Conservation (phyloP, 2,888 invertebrate genomes). For the Ophraella communa region DNA sequence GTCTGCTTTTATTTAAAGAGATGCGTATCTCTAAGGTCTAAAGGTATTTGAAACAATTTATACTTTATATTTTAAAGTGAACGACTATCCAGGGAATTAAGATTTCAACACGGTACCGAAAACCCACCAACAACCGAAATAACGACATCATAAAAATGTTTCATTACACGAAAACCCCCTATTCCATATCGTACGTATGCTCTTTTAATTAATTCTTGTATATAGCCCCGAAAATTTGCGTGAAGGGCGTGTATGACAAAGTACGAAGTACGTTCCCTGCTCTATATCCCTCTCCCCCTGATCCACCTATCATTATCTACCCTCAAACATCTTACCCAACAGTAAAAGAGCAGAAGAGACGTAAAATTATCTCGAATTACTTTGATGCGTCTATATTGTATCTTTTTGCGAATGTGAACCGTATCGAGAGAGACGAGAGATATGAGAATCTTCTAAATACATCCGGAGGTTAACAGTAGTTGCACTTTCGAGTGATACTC, state of each 20-base stretch:
- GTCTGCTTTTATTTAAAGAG: too few relatives aligned
- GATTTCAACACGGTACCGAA: conserved; percentile 11
- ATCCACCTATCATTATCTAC: conserved; percentile 53
- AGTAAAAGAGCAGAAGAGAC: conserved; percentile 55
- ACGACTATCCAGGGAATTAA: conserved; percentile 13
- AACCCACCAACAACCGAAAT: conserved; percentile 11
- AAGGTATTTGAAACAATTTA: too few relatives aligned
- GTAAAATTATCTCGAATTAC: conserved; percentile 59
- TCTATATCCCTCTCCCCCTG: conserved; percentile 37
- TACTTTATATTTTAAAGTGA: conserved; percentile 9
- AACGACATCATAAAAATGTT: conserved; percentile 26
- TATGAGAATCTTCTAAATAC: conserved; percentile 19
- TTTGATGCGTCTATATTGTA: conserved; percentile 42
- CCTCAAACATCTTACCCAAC: conserved; percentile 56
- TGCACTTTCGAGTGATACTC: conserved; percentile 48
- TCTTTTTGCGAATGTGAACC: conserved; percentile 27
- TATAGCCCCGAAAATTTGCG: conserved; percentile 44
- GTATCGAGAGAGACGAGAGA: conserved; percentile 42
- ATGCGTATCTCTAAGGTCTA: too few relatives aligned
- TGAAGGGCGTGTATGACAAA: conserved; percentile 39
- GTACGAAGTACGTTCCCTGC: conserved; percentile 35
- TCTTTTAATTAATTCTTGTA: conserved; percentile 41
- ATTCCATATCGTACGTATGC: conserved; percentile 24
- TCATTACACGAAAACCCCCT: conserved; percentile 45
- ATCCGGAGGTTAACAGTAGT: conserved; percentile 34